Evolutionary conservation across 2,888 invertebrate genomes (phyloP).

Genomic region (Fissipunctia ypsillon): DNA sequence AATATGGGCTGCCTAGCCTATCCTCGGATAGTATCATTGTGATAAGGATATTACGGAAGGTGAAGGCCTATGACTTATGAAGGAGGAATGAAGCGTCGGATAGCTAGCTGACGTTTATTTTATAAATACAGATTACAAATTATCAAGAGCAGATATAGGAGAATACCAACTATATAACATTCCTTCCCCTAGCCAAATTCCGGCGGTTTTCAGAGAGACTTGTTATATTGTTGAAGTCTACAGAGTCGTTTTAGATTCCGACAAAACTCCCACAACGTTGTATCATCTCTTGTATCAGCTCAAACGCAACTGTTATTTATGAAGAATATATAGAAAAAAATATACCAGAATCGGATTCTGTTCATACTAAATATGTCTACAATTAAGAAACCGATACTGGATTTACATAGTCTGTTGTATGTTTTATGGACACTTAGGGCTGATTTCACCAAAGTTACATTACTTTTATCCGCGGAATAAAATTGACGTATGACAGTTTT

Average conservation of each 20-base stretch:
- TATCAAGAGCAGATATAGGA: too few relatives aligned
- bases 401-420: neutral
- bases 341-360: too few relatives aligned
- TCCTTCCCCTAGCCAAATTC: neutral
- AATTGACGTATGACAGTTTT: too few relatives aligned
- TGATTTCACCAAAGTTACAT: too few relatives aligned
- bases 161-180: neutral
- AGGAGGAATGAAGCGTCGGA: neutral
- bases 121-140: neutral
- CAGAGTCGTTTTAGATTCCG: neutral
- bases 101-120: neutral
- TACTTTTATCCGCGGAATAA: too few relatives aligned
- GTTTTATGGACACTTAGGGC: neutral
- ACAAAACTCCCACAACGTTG: neutral
- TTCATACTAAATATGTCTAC: neutral
- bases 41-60: neutral
- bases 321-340: too few relatives aligned
- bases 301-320: neutral
- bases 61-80: neutral
- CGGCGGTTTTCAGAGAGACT: neutral
- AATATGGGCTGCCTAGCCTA: neutral
- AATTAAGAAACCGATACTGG: neutral
- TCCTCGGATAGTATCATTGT: neutral
- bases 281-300: neutral
- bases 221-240: neutral